Base-by-base conservation (phyloP, 2,888 invertebrate species). In the Stenichneumon culpator region DNA sequence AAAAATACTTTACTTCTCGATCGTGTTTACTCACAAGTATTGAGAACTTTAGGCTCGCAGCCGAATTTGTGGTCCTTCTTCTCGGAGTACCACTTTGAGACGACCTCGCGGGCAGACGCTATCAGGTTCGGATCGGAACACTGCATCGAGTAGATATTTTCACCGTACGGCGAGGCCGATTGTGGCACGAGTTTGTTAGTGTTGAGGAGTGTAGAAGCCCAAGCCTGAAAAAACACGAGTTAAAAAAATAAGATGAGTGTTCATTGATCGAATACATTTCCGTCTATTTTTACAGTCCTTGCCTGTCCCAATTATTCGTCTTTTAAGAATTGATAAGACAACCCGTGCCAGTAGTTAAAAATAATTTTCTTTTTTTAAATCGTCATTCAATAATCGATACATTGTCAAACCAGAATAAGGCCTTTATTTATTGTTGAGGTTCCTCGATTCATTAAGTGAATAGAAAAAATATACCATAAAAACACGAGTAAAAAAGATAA, bases 21-120 rank as follows among this genome's bases (percentile, higher is more conserved):
- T 22, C 22, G 28, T 22, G 52, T 67, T 14, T 97, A 96, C 93
- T 95, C 95, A 86, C 97, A 97, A 72, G 97, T 96, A 67, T 95
- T 95, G 11, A 97, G 92, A 54, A 95, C 94, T 88, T 95, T 95
- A 3, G 97, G 97, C 92, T 97, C 97, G 50, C 92, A 94, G 1
- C 96, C 96, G 90, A 96, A 97, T 32, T 95, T 95, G 92, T 96
- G 96, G 54, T 96, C 95, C 89, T 96, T 96, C 79, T 96, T 96
- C 94, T 97, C 97, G 52, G 95, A 96, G 93, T 97, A 97, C 97
- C 97, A 97, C 92, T 96, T 96, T 3, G 96, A 96, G 4, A 97
- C 95, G 19, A 97, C 96, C 89, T 97, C 96, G 87, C 95, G 95
- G 19, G 97, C 97, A 69, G 95, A 95, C 16, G 97, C 95, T 86